Evolutionary conservation across 1,140 invertebrate genomes (phyloP).

Genomic region (Lepidurus packardi): DNA sequence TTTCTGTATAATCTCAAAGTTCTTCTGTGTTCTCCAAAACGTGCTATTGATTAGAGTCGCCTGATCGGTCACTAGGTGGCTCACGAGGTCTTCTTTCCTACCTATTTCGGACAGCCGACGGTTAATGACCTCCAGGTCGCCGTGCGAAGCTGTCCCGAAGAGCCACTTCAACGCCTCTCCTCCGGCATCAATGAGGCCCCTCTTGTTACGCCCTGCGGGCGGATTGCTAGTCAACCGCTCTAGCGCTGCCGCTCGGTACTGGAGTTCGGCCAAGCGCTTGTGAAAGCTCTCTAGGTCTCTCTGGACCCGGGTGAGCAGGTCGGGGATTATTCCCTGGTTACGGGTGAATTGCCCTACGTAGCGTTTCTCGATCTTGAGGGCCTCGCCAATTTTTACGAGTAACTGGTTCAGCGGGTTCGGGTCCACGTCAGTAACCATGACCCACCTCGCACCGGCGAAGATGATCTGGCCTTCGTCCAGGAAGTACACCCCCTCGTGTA

Average conservation of each 20-base stretch:
- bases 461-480: too few relatives aligned
- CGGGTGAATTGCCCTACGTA: not conserved
- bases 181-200: not conserved
- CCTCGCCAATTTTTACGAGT: not conserved
- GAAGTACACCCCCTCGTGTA: too few relatives aligned
- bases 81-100: too few relatives aligned
- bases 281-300: not conserved
- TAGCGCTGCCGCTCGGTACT: not conserved
- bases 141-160: not conserved
- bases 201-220: not conserved
- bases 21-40: too few relatives aligned
- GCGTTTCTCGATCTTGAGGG: not conserved
- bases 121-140: not conserved
- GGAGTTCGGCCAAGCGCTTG: not conserved
- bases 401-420: not conserved
- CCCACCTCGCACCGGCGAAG: not conserved
- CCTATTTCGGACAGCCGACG: too few relatives aligned
- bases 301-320: not conserved
- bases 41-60: too few relatives aligned
- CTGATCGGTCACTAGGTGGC: too few relatives aligned
- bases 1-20: too few relatives aligned
- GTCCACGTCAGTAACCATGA: not conserved
- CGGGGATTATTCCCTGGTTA: not conserved
- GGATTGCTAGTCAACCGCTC: not conserved
- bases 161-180: not conserved